Conservation (phyloP, 2,797 vertebrate species). For the Mastacembelus armatus region DNA sequence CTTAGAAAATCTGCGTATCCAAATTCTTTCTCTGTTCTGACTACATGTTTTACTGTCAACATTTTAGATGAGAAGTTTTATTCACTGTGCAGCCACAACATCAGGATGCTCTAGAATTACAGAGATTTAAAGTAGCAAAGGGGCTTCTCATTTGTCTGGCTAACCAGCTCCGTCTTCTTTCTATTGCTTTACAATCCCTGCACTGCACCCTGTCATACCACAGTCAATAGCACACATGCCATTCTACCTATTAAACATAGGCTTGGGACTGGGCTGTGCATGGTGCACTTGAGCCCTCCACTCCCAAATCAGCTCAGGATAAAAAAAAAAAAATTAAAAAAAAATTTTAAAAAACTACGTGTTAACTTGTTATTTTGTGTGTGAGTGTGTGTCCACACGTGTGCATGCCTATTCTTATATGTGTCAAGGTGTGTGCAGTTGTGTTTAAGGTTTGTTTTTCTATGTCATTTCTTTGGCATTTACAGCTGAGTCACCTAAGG, state of each 20-base stretch:
- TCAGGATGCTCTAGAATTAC: conserved; percentile 52
- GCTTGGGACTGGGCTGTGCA: conserved; percentile 37
- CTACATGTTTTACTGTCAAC: not conserved
- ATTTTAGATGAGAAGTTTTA: conserved; percentile 34
- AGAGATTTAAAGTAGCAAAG: conserved; percentile 59
- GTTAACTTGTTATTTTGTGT: conserved; percentile 9
- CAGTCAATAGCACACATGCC: conserved; percentile 53
- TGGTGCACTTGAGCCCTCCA: conserved; percentile 19
- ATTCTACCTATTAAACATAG: conserved; percentile 54
- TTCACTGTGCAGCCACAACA: conserved; percentile 28
- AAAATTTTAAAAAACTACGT: no score
- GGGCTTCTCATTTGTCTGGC: conserved; percentile 62
- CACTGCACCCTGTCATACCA: conserved; percentile 35
- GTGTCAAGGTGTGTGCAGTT: conserved; percentile 3
- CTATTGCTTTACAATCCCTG: conserved; percentile 44
- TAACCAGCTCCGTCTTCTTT: conserved; percentile 58
- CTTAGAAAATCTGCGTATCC: conserved; percentile 6
- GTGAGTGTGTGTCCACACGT: not conserved
- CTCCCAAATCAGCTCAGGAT: conserved; percentile 27
- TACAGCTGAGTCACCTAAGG: conserved; percentile 34
- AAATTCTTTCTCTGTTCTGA: conserved; percentile 5
- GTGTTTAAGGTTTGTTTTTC: conserved; percentile 35
- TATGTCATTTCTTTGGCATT: conserved; percentile 54
- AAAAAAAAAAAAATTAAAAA: no score
- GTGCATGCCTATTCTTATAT: conserved; percentile 14